Evolutionary conservation across 2,113 vertebrate genomes (phyloP).

Genomic region (Agelaius phoeniceus): DNA sequence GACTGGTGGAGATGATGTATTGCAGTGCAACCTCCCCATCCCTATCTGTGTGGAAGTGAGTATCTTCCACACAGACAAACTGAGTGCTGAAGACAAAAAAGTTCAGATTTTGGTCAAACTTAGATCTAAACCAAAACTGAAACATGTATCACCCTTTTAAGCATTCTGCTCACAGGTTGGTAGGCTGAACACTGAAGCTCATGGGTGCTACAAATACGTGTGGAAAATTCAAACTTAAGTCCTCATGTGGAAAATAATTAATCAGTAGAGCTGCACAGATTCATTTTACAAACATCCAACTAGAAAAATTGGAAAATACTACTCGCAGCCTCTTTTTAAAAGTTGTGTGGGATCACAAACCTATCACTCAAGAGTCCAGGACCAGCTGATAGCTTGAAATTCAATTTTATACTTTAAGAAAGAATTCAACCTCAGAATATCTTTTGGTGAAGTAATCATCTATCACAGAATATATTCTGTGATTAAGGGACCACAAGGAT

Average conservation of each 20-base stretch:
- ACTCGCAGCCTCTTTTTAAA: background rate
- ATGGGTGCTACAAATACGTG: fast-evolving
- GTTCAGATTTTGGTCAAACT: background rate
- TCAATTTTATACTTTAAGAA: background rate
- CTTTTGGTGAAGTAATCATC: background rate
- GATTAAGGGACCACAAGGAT: background rate
- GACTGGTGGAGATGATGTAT: background rate
- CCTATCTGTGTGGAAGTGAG: background rate
- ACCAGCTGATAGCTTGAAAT: background rate
- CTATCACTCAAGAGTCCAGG: background rate
- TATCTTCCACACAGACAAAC: background rate
- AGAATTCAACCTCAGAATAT: background rate
- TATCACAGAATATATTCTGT: background rate
- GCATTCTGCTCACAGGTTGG: background rate
- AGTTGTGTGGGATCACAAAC: background rate
- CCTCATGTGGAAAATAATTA: background rate
- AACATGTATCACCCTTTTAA: background rate
- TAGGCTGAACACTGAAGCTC: background rate
- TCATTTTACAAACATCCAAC: background rate
- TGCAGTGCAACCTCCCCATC: background rate
- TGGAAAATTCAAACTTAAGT: background rate
- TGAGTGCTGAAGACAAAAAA: background rate
- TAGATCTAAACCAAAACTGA: background rate
- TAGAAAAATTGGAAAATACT: background rate
- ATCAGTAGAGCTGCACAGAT: background rate